Conservation (phyloP, 2,888 invertebrate species). For the Belgica antarctica region DNA sequence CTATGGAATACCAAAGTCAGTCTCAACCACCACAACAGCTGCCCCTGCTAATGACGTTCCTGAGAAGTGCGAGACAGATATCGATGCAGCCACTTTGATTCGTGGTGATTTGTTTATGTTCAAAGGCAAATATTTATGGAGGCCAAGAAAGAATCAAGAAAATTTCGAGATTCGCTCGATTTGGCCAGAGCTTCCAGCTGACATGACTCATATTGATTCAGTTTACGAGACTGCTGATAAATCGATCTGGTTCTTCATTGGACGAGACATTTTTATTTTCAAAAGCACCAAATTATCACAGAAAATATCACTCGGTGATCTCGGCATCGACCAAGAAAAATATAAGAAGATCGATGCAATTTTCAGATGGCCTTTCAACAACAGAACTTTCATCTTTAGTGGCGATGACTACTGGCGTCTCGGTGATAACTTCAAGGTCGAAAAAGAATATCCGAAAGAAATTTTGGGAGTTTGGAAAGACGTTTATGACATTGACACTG, state of each 20-base stretch:
- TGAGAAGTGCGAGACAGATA: slow-evolving; percentile 64
- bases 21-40: background rate
- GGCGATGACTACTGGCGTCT: slow-evolving; percentile 5
- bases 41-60: background rate
- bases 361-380: slow-evolving; percentile 1
- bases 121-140: slow-evolving; percentile 77
- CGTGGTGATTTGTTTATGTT: slow-evolving; percentile 83
- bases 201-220: slow-evolving; percentile 86
- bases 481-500: slow-evolving; percentile 39
- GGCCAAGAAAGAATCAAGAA: slow-evolving; percentile 70
- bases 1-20: slow-evolving; percentile 34
- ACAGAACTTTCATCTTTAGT: slow-evolving; percentile 26
- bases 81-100: slow-evolving; percentile 83
- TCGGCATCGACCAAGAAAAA: slow-evolving; percentile 48
- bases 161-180: slow-evolving; percentile 73
- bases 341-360: slow-evolving; percentile 36
- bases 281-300: background rate
- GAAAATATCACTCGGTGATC: background rate
- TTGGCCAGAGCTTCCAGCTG: slow-evolving; percentile 75
- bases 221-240: slow-evolving; percentile 85
- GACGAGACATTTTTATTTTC: slow-evolving; percentile 48
- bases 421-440: slow-evolving; percentile 5
- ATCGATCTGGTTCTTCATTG: slow-evolving; percentile 88
- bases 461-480: background rate
- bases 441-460: background rate